Conservation (phyloP, 1,140 invertebrate species). For the Orussus abietinus region DNA sequence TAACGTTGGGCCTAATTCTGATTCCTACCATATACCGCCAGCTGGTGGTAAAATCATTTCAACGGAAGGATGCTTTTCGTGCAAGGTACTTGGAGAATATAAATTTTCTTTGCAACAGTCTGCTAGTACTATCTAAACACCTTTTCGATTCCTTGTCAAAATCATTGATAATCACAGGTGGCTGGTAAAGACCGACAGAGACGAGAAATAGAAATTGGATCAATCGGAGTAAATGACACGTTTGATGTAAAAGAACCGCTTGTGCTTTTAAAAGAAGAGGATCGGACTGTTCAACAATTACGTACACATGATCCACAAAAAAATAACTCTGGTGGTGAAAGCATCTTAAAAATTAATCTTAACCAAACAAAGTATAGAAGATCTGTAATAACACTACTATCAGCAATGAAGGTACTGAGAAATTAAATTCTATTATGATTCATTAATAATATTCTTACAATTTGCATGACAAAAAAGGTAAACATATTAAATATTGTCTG, state of each 20-base stretch:
- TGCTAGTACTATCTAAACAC: slow-evolving; percentile 18
- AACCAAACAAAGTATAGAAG: slow-evolving; percentile 62
- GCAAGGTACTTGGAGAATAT: slow-evolving; percentile 61
- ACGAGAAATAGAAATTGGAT: slow-evolving; percentile 24
- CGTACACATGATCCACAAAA: slow-evolving; percentile 26
- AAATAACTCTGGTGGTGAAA: slow-evolving; percentile 50
- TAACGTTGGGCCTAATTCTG: slow-evolving; percentile 60
- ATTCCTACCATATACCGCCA: slow-evolving; percentile 51
- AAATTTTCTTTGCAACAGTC: background rate
- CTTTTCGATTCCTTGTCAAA: background rate
- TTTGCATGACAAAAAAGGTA: slow-evolving; percentile 1
- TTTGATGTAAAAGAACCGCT: slow-evolving; percentile 15
- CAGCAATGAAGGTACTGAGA: slow-evolving; percentile 58
- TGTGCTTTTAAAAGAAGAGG: slow-evolving; percentile 13
- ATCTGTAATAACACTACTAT: slow-evolving; percentile 63
- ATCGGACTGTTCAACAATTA: slow-evolving; percentile 35
- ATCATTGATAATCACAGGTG: slow-evolving; percentile 20
- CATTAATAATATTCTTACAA: slow-evolving; percentile 6
- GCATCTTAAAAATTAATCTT: slow-evolving; percentile 56
- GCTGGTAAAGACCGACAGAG: slow-evolving; percentile 37
- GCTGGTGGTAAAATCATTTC: slow-evolving; percentile 71
- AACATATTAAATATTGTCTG: background rate
- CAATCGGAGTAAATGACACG: slow-evolving; percentile 16
- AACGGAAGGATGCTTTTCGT: slow-evolving; percentile 87
- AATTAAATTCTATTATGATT: slow-evolving; percentile 9